These are phyloP conservation scores for Lagorchestes hirsutus DNA, from an alignment of 2,797 vertebrate species.

Conservation along the genomic window DNA sequence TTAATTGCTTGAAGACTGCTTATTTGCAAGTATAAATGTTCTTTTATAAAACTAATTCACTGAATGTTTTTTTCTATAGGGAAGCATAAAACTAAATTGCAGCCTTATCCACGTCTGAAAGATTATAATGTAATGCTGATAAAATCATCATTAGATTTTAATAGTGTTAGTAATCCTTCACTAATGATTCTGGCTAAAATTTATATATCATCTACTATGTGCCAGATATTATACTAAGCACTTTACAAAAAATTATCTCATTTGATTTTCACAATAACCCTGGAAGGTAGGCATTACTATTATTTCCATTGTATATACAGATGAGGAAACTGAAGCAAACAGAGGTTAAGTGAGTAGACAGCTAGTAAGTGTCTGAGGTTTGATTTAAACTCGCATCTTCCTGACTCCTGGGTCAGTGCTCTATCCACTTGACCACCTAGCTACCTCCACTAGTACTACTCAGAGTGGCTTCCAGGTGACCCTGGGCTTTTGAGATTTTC, in stretches of 20 bases:
- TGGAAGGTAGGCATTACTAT: neutral
- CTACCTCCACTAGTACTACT: neutral
- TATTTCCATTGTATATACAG: neutral
- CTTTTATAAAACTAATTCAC: neutral
- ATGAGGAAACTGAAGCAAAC: neutral
- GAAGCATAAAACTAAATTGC: neutral
- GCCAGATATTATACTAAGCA: neutral
- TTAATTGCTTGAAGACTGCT: neutral
- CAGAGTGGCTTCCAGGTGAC: neutral
- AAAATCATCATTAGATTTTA: neutral
- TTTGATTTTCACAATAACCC: neutral
- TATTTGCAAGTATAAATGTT: neutral
- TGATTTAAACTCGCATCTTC: neutral
- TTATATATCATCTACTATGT: neutral
- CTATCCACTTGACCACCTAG: neutral
- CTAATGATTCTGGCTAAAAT: neutral
- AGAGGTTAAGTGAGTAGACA: neutral
- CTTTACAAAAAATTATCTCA: neutral
- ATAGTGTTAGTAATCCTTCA: neutral
- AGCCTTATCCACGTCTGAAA: neutral
- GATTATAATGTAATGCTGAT: neutral
- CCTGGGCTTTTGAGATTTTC: neutral
- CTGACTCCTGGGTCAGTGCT: neutral
- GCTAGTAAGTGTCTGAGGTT: neutral
- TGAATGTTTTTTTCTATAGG: neutral